A percentile compares a stretch with the other conserved stretches of the same genome.
Evolutionary conservation across 1,140 invertebrate genomes (phyloP).

Genomic region (Zaprionus nigranus): DNA sequence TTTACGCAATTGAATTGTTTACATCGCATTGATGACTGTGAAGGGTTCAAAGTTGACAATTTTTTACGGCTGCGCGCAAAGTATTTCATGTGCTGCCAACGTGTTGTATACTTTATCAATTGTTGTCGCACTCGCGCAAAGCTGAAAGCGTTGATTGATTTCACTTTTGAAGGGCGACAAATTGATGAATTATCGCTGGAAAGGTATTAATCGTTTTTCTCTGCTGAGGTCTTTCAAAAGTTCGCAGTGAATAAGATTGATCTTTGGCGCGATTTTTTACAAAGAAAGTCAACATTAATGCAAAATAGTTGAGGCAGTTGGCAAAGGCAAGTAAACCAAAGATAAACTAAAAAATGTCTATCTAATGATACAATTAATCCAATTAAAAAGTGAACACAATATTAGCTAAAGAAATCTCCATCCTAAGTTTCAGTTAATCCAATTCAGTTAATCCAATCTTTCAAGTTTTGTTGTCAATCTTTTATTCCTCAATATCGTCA

Average conservation of each 20-base stretch:
- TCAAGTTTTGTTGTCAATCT: neutral
- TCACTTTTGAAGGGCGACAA: conserved; percentile 38
- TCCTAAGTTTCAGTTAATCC: neutral
- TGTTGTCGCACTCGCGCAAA: conserved; percentile 40
- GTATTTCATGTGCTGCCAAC: conserved; percentile 48
- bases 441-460: neutral
- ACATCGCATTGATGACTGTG: conserved; percentile 58
- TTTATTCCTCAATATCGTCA: neutral
- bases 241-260: neutral
- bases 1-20: conserved; percentile 76
- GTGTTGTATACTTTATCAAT: conserved; percentile 65
- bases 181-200: conserved; percentile 33
- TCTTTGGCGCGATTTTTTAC: neutral
- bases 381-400: neutral
- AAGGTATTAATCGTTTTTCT: conserved; percentile 8
- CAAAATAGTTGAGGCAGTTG: neutral
- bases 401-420: neutral
- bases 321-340: neutral
- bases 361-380: neutral
- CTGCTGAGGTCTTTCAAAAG: neutral
- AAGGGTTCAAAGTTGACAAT: conserved; percentile 59
- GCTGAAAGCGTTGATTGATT: conserved; percentile 61
- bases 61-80: conserved; percentile 37
- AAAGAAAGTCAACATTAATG: neutral
- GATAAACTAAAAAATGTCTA: neutral